Percentiles rank a stretch among this genome's conserved stretches.
Conservation (phyloP, 2,113 vertebrate species). For the Cheirogaleus medius region DNA sequence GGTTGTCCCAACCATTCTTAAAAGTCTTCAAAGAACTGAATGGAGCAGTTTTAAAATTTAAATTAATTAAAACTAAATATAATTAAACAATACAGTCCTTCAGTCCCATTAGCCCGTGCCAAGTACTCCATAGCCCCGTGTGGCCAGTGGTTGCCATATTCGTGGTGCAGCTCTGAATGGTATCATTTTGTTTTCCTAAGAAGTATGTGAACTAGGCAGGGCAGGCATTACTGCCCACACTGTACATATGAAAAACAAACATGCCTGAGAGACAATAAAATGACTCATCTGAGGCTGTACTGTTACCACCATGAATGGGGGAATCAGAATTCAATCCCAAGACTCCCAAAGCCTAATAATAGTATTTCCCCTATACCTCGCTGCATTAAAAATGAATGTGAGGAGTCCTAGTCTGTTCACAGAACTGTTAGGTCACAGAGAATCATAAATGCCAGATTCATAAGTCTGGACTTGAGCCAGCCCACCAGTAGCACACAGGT, state of each 20-base stretch:
- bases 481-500: neutral
- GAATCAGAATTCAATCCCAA: constrained; percentile 11
- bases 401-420: neutral
- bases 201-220: neutral
- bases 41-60: neutral
- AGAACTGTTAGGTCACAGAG: neutral
- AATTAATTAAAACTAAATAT: neutral
- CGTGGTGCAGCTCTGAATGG: neutral
- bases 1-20: neutral
- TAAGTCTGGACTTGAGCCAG: neutral
- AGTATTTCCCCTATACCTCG: neutral
- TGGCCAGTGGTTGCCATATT: neutral
- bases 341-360: neutral
- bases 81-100: neutral
- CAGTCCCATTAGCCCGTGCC: neutral
- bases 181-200: neutral
- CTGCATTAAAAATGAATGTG: neutral
- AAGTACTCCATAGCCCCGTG: neutral
- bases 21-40: neutral
- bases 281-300: neutral
- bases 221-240: neutral
- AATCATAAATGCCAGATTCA: neutral
- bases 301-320: neutral
- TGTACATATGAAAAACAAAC: neutral
- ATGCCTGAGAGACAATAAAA: neutral